These are phyloP conservation scores for Anorthoa munda DNA, from an alignment of 2,888 invertebrate species.

Conservation along the genomic window DNA sequence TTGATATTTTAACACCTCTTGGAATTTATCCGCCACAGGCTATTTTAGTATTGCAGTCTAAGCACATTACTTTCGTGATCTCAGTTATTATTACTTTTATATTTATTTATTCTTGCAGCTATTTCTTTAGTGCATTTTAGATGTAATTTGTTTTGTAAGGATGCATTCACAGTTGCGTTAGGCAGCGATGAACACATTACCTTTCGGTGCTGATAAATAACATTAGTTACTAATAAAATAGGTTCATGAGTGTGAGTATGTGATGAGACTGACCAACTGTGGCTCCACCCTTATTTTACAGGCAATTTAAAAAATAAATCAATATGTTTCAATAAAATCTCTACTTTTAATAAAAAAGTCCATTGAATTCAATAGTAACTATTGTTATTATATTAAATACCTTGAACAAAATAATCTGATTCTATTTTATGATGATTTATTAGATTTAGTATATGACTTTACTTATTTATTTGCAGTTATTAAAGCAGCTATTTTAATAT, in stretches of 20 bases:
- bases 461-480: slow-evolving; percentile 31
- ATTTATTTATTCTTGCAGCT: slow-evolving; percentile 45
- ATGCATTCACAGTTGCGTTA: slow-evolving; percentile 49
- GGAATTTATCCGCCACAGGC: slow-evolving; percentile 59
- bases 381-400: too few relatives aligned
- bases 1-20: slow-evolving; percentile 48
- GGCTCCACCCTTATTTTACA: slow-evolving; percentile 32
- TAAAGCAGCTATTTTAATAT: slow-evolving; percentile 37
- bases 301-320: background rate
- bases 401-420: background rate
- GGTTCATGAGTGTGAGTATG: slow-evolving; percentile 16
- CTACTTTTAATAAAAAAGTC: background rate
- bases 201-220: slow-evolving; percentile 46
- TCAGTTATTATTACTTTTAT: slow-evolving; percentile 63
- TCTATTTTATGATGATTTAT: slow-evolving; percentile 30
- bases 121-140: slow-evolving; percentile 36
- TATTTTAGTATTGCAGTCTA: slow-evolving; percentile 63
- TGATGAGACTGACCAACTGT: slow-evolving; percentile 35
- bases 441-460: slow-evolving; percentile 27
- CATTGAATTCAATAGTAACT: too few relatives aligned
- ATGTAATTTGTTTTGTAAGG: slow-evolving; percentile 29
- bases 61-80: slow-evolving; percentile 72
- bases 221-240: slow-evolving; percentile 4
- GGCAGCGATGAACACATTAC: slow-evolving; percentile 30
- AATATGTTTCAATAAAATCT: slow-evolving; percentile 2